Evolutionary conservation across 64 coral and sea anemone species (phyloP).

Genomic region (Exaiptasia diaphana): DNA sequence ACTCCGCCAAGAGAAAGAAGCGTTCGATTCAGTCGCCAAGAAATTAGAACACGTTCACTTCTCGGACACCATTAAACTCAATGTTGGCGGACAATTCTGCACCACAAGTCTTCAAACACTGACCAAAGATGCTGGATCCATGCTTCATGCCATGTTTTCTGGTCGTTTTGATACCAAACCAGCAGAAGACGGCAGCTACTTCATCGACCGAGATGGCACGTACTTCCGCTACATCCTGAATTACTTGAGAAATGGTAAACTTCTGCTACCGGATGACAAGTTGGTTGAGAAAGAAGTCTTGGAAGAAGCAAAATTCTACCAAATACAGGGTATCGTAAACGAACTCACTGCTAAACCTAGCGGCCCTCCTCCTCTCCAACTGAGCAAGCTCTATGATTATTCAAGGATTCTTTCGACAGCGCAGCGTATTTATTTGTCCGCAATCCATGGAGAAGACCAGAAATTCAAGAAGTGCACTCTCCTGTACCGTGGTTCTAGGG

Average conservation of each 20-base stretch:
- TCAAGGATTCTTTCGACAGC: background rate
- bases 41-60: conserved; percentile 12
- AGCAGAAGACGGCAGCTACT: conserved; percentile 25
- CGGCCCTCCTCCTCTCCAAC: too few species aligned
- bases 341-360: background rate
- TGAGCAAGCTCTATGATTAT: background rate
- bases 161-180: conserved; percentile 26
- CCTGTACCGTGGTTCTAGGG: background rate
- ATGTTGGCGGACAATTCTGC: conserved; percentile 26
- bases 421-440: background rate
- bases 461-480: background rate
- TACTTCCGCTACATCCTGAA: conserved; percentile 20
- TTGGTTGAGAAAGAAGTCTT: background rate
- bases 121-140: conserved; percentile 25
- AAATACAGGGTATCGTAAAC: conserved; percentile 4
- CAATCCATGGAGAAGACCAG: background rate
- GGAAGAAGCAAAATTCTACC: conserved; percentile 15
- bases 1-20: conserved; percentile 19
- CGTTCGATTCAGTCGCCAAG: conserved; percentile 10
- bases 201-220: conserved; percentile 25
- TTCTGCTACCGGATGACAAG: background rate
- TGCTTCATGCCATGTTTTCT: conserved; percentile 43
- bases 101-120: conserved; percentile 20
- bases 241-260: conserved; percentile 4
- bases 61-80: conserved; percentile 21